phyloP scores from a whole-genome alignment of 2,797 vertebrate species.

The Merluccius polli region DNA sequence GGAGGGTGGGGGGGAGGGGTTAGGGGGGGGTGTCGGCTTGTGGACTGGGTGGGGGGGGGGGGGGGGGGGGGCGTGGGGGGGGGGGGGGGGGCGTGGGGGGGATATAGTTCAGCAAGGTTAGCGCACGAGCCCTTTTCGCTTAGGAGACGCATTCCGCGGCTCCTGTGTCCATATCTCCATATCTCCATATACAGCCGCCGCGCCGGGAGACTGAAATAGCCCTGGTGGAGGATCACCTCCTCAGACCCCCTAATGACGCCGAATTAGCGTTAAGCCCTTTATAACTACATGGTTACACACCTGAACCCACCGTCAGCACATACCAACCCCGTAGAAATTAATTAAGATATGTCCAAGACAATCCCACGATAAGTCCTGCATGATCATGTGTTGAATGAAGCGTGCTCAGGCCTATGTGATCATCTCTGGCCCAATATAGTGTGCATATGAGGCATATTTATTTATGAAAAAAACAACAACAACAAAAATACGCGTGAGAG shows the following conservation, averaged over 20 bases:
- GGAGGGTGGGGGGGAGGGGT: not conserved
- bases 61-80: not conserved
- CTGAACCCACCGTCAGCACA: not conserved
- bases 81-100: not conserved
- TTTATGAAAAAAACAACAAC: not conserved
- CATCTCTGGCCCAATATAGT: not conserved
- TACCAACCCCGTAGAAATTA: not conserved
- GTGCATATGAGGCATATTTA: not conserved
- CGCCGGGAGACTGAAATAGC: conserved; percentile 72
- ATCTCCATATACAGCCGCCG: conserved; percentile 68
- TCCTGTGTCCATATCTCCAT: conserved; percentile 68
- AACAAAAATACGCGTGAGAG: too few relatives aligned
- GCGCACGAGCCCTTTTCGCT: conserved; percentile 54
- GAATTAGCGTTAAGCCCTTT: not conserved
- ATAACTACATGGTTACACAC: too few relatives aligned
- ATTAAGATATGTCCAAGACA: not conserved
- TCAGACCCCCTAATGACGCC: not conserved
- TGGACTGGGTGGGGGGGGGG: not conserved
- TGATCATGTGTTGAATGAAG: not conserved
- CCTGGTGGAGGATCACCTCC: conserved; percentile 34
- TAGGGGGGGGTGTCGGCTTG: not conserved
- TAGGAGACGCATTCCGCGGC: conserved; percentile 66
- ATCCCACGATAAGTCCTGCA: not conserved
- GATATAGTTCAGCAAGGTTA: conserved; percentile 36
- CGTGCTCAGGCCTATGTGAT: not conserved